Base-by-base conservation (phyloP, 2,888 invertebrate genomes). In the Biston betularia region DNA sequence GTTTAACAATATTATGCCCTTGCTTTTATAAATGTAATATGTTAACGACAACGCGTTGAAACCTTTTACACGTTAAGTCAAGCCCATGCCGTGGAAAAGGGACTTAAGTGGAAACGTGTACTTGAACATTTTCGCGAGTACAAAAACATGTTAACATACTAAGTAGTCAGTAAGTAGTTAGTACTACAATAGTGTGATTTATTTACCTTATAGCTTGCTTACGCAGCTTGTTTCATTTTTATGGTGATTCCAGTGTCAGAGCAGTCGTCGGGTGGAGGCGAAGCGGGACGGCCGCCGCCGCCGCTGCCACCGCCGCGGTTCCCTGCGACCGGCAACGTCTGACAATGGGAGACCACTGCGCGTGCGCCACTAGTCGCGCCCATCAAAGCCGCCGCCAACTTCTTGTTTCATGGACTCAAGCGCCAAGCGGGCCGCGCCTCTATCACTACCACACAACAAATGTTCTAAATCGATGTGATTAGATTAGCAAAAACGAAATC, bases 221-320 rank as follows among this genome's bases (percentile, higher is more conserved):
- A 11, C 11, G 3, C n/a, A 44, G 12, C 12, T n/a, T n/a, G 11
- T n/a, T 6, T 3, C 6, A 45, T 4, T 15, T 14, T 14, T 46
- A 46, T 14, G 46, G 15, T 46, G 46, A n/a, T 89, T 93, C 95
- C 97, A 96, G 97, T 97, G 92, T 97, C 97, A 91, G 97, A 97
- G 94, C 97, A 96, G 94, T 97, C 97, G 94, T 97, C 97, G 94
- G 94, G 94, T 90, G 95, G 93, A 90, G 96, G 96, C 89, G 95
- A 95, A 90, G 95, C 93, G 84, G 90, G 94, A 84, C 95, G 97
- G 89, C 96, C 96, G 89, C 97, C 97, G 89, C 97, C 97, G 79
- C 96, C 97, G 87, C 96, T 97, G 93, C 97, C 96, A 78, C 97
- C 97, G 78, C 96, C 96, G 87, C 95, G 96, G 86, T 96, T 96